Evolutionary conservation across 2,797 vertebrate genomes (phyloP).

Genomic region (Mycteria americana): DNA sequence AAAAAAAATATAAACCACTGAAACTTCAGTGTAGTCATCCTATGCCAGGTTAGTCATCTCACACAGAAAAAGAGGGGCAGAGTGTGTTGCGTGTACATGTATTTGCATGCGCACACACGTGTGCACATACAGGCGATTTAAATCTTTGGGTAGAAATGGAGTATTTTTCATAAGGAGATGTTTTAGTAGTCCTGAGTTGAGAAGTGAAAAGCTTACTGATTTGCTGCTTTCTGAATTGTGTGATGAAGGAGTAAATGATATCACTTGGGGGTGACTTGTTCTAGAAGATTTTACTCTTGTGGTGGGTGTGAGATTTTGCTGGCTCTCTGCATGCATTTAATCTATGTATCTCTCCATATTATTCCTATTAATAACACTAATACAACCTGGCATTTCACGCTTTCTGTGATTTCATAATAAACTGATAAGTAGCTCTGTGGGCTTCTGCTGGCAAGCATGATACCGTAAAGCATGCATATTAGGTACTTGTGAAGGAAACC

Average conservation of each 20-base stretch:
- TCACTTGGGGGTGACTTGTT: neutral
- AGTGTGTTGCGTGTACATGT: neutral
- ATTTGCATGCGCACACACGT: fast-evolving
- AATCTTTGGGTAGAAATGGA: neutral
- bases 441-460: constrained; percentile 16
- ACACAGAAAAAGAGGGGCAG: too few relatives aligned
- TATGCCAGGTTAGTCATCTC: fast-evolving
- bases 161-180: neutral
- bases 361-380: neutral
- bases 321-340: neutral
- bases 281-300: neutral
- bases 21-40: neutral
- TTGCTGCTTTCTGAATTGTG: neutral
- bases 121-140: fast-evolving
- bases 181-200: neutral
- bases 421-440: neutral
- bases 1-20: neutral
- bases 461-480: neutral
- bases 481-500: neutral
- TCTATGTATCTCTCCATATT: neutral
- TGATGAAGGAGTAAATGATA: neutral
- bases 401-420: neutral
- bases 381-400: neutral
- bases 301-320: neutral
- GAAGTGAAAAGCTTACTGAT: neutral